phyloP scores from a whole-genome alignment of 2,797 vertebrate species.

The Myotis myotis region DNA sequence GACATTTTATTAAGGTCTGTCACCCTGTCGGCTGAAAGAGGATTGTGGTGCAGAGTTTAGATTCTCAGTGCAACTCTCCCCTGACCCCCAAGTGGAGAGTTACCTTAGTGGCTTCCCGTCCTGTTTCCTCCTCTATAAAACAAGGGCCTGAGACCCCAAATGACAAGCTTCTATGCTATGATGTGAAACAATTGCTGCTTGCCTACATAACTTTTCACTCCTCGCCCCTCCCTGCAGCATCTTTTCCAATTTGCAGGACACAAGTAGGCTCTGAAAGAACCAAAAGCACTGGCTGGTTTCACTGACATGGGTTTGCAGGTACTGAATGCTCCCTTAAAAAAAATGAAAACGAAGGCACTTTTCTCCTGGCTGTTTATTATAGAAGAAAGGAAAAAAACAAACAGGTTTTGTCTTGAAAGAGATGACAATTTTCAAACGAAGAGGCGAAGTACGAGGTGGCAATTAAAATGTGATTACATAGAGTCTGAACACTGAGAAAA shows the following conservation, averaged over 20 bases:
- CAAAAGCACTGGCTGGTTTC: slow-evolving; percentile 56
- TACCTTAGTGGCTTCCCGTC: no score
- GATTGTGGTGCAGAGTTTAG: neutral
- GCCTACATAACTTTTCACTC: neutral
- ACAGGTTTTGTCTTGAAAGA: slow-evolving; percentile 83
- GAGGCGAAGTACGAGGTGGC: slow-evolving; percentile 83
- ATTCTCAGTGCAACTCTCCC: neutral
- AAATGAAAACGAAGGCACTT: slow-evolving; percentile 81
- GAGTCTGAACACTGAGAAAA: slow-evolving; percentile 86
- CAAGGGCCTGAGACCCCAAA: neutral
- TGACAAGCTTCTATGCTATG: neutral
- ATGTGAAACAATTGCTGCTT: neutral
- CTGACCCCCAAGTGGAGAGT: no score
- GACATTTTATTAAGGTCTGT: neutral
- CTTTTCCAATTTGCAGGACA: neutral
- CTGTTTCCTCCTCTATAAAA: neutral
- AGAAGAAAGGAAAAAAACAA: slow-evolving; percentile 85
- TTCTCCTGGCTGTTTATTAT: slow-evolving; percentile 89
- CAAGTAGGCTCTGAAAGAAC: slow-evolving; percentile 50
- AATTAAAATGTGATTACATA: slow-evolving; percentile 89
- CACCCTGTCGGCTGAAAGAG: neutral
- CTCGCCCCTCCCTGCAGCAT: neutral
- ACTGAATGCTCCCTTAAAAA: slow-evolving; percentile 59
- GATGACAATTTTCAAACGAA: slow-evolving; percentile 87
- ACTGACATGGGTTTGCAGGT: slow-evolving; percentile 60